phyloP scores from a whole-genome alignment of 2,113 vertebrate species.

The Acanthochromis polyacanthus region DNA sequence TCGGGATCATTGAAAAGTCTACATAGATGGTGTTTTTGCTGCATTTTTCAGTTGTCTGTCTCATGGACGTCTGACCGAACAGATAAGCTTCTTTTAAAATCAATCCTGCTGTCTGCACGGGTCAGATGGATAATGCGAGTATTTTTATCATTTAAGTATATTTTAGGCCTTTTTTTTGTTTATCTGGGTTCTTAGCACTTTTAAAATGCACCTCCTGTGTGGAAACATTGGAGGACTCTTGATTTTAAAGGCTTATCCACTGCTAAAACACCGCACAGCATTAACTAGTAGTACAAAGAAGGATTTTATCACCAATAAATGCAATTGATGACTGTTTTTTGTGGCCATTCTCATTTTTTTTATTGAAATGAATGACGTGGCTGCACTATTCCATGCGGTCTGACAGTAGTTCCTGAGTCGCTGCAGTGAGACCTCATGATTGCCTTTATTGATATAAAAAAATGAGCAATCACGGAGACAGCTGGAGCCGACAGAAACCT shows the following conservation, averaged over 20 bases:
- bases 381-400: slow-evolving; percentile 11
- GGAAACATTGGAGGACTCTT: background rate
- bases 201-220: background rate
- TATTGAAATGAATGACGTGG: slow-evolving; percentile 14
- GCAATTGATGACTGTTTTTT: background rate
- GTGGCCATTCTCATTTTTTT: background rate
- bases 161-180: background rate
- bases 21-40: background rate
- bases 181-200: too few relatives aligned
- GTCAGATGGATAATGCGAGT: background rate
- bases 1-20: background rate
- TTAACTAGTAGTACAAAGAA: background rate
- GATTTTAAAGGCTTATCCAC: background rate
- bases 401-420: slow-evolving; percentile 6
- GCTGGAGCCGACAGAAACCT: slow-evolving; percentile 8
- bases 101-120: background rate
- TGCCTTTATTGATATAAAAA: slow-evolving; percentile 12
- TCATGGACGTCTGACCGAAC: background rate
- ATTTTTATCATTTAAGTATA: background rate
- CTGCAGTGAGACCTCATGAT: slow-evolving; percentile 2
- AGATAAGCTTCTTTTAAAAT: slow-evolving; percentile 27
- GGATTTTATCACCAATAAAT: background rate
- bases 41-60: background rate
- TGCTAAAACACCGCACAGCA: background rate
- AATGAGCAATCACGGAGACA: slow-evolving; percentile 25